Evolutionary conservation across 2,888 invertebrate genomes (phyloP).

Genomic region (Drosophila limbata): DNA sequence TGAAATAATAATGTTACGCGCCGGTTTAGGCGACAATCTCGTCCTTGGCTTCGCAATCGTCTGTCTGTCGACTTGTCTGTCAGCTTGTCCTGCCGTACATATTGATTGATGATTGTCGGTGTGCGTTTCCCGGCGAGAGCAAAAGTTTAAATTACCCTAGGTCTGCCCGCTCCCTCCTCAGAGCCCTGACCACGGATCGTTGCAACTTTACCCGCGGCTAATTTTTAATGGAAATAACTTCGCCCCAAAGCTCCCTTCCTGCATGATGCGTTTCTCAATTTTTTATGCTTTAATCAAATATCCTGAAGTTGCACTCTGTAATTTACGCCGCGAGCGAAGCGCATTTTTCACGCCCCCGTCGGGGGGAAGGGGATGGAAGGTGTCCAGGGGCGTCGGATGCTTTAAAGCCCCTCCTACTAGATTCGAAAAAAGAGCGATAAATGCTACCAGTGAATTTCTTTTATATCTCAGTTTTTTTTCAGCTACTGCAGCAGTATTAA

Average conservation of each 20-base stretch:
- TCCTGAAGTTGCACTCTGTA: constrained; percentile 49
- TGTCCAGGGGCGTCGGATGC: neutral
- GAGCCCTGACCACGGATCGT: constrained; percentile 3
- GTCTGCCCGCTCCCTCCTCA: neutral
- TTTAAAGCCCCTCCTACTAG: constrained; percentile 22
- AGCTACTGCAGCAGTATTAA: constrained; percentile 41
- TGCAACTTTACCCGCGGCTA: constrained; percentile 57
- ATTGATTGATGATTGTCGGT: constrained; percentile 76
- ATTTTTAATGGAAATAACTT: constrained; percentile 76
- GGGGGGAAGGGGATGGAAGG: neutral
- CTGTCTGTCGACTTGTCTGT: constrained; percentile 32
- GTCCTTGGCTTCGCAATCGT: constrained; percentile 31
- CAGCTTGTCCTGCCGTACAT: constrained; percentile 54
- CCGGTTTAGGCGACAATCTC: constrained; percentile 40
- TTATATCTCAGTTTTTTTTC: constrained; percentile 38
- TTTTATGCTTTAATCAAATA: constrained; percentile 70
- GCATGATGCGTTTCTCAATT: constrained; percentile 49
- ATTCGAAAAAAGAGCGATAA: constrained; percentile 7
- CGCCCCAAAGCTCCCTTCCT: constrained; percentile 37
- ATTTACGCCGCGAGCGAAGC: constrained; percentile 46
- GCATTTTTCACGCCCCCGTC: constrained; percentile 42
- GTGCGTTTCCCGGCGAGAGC: constrained; percentile 49
- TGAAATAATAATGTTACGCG: constrained; percentile 77
- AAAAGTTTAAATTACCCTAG: constrained; percentile 71
- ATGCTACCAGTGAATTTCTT: constrained; percentile 15